Evolutionary conservation across 2,797 vertebrate genomes (phyloP), one percentile per base, ranked within the genome.

Genomic region (Linurgus olivaceus): DNA sequence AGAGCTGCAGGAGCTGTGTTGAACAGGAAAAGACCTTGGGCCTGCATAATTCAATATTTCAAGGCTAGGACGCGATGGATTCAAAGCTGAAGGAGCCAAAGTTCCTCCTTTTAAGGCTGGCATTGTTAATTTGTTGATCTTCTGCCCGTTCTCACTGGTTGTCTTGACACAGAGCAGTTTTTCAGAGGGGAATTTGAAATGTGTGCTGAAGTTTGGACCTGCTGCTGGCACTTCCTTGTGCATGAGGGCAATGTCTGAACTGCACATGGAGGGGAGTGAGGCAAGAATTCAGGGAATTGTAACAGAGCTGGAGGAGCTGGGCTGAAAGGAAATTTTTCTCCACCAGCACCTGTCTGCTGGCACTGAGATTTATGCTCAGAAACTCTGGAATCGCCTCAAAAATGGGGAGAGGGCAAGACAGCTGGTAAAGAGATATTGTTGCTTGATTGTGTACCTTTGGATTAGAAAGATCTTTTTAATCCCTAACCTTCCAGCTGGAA

Each of bases 401-500:
- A 82, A 35, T 8, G 24, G 25, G 61, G 42, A 51, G 45, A 68
- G 54, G 68, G 17, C 28, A 61, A 45, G 89, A 25, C 80, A 90
- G 73, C 45, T 84, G 86, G 40, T 33, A 50, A 62, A 86, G 77
- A 82, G 84, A 68, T 52, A 72, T 35, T 76, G 44, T 13, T 81
- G 24, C 31, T 58, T 59, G 88, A 86, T 85, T 90, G 52, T 61
- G 2, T 84, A 67, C 35, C 7, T 86, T 90, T n/a, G 78, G 73
- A 90, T 95, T 93, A 88, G 52, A 89, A 84, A 85, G 29, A 63
- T 76, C 24, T 47, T 63, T 86, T 92, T 85, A 94, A 94, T 96
- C 88, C 66, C 59, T 71, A 86, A 78, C 51, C 55, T 88, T 73
- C 83, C 31, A n/a, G 33, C 37, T 84, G 59, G 58, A 84, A 91